phyloP scores from a whole-genome alignment of 2,888 invertebrate genomes.

The Gymnosoma rotundatum region DNA sequence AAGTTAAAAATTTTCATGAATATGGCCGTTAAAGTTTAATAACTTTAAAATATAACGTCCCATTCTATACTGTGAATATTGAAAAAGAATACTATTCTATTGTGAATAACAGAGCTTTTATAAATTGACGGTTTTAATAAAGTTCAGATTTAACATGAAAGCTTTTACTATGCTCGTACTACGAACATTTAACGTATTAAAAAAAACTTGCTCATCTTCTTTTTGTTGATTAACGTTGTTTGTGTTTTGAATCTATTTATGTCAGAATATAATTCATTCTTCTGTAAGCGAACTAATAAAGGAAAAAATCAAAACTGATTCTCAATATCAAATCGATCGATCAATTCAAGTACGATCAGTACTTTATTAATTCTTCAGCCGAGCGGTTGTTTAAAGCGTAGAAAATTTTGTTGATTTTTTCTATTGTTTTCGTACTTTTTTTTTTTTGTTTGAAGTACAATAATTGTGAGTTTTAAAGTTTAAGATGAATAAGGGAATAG shows the following conservation, averaged over 20 bases:
- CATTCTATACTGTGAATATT: background rate
- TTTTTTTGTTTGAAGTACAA: constrained; percentile 4
- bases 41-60: background rate
- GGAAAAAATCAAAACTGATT: constrained; percentile 21
- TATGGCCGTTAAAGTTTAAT: background rate
- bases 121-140: background rate
- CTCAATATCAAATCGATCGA: constrained; percentile 14
- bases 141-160: background rate
- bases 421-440: constrained; percentile 5
- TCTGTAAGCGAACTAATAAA: background rate
- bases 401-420: background rate
- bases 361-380: constrained; percentile 48
- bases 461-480: constrained; percentile 43
- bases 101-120: background rate
- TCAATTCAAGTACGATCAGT: constrained; percentile 44
- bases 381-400: constrained; percentile 51
- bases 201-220: constrained; percentile 25
- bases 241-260: background rate
- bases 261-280: too few species aligned
- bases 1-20: too few species aligned
- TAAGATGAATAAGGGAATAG: background rate
- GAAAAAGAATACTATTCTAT: background rate
- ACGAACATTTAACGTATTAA: background rate
- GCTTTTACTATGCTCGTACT: background rate
- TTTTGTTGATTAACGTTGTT: background rate